Base-by-base conservation (phyloP, 2,888 invertebrate genomes). In the Camponotus fellah region DNA sequence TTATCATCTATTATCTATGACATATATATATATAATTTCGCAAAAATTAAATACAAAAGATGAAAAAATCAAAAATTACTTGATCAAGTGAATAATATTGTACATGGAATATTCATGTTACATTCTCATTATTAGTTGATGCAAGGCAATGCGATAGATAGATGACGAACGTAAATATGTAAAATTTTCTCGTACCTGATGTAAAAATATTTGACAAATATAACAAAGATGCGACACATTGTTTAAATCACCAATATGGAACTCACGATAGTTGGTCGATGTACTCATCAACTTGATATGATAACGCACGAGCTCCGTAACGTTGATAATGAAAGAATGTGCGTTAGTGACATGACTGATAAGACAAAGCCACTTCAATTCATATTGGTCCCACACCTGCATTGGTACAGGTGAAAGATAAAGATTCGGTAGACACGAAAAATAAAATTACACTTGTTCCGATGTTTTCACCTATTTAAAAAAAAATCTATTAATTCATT, bases 241-340 rank as follows among this genome's bases (percentile, higher is more conserved):
- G 17, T 46, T 60, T 62, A 62, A 37, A 60, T 58, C 58, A 79
- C 43, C 46, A 69, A 69, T 53, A 21, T 66, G 21, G 58, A 68
- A 49, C 60, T 71, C 46, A 10, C 34, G 77, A 80, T 86, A 82
- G 71, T 64, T 34, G 60, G 46, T n/a, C 49, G 64, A 71, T 10
- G 71, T 21, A 26, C 85, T 85, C 85, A 83, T 86, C 81, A 68
- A 49, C 40, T 69, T 82, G 84, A 62, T 34, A 72, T 69, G 85
- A 79, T 68, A 74, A 69, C 74, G 79, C 72, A 81, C 69, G 83
- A 82, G 83, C 72, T 40, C 65, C 17, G 58, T 87, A 79, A 82
- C 21, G 60, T 68, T 37, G 89, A 89, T 89, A 89, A 86, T 71
- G 56, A 14, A 68, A 64, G 81, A 85, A 89, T 82, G 87, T 69